Evolutionary conservation across 2,797 vertebrate genomes (phyloP).

Genomic region (Eremophila alpestris): DNA sequence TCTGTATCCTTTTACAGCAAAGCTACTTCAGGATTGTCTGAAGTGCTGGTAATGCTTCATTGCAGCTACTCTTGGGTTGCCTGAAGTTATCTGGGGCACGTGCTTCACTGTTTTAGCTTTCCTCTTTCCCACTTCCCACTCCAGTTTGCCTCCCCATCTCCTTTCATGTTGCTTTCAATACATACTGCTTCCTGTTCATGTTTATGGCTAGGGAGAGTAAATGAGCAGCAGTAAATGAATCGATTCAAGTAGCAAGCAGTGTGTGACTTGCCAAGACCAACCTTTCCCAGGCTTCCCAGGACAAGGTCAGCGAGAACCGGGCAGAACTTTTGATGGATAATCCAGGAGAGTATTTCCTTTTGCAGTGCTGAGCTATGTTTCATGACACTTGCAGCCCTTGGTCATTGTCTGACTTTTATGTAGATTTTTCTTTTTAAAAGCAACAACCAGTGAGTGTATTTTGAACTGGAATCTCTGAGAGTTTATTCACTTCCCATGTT

Average conservation of each 20-base stretch:
- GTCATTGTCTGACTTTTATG: neutral
- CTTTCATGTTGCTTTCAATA: neutral
- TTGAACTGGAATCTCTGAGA: neutral
- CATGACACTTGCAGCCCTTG: neutral
- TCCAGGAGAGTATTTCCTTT: neutral
- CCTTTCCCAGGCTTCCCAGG: neutral
- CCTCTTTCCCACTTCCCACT: neutral
- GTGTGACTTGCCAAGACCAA: neutral
- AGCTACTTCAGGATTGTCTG: neutral
- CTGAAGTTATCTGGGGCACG: neutral
- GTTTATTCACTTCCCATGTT: neutral
- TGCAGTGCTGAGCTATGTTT: neutral
- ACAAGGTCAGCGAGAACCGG: neutral
- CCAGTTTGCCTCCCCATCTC: neutral
- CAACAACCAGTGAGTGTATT: neutral
- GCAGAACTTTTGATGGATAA: neutral
- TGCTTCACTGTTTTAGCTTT: neutral
- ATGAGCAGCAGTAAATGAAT: neutral
- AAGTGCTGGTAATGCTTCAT: neutral
- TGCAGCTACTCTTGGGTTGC: neutral
- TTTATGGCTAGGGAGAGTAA: neutral
- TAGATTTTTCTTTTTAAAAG: neutral
- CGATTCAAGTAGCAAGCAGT: neutral
- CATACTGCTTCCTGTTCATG: neutral
- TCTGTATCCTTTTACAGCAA: neutral